Evolutionary conservation across 2,888 invertebrate genomes (phyloP).

Genomic region (Smittia sp.): DNA sequence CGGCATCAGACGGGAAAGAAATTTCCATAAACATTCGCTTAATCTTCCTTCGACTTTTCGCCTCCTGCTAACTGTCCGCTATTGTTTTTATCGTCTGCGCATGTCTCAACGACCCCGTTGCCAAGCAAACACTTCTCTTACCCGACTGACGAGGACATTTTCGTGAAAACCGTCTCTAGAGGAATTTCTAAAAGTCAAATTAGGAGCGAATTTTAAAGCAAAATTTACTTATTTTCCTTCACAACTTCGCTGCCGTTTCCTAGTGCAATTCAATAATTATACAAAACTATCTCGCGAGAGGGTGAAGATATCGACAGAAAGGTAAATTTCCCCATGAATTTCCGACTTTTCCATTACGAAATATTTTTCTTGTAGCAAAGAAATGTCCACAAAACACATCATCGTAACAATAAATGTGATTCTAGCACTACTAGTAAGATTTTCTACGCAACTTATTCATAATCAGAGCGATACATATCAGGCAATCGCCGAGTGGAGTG

Average conservation of each 20-base stretch:
- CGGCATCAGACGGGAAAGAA: not conserved
- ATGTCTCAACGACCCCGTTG: not conserved
- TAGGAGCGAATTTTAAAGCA: not conserved
- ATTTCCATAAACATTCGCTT: not conserved
- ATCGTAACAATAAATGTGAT: conserved; percentile 34
- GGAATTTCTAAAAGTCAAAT: not conserved
- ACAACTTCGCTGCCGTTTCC: not conserved
- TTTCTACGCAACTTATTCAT: conserved; percentile 37
- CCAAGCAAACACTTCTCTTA: conserved; percentile 2
- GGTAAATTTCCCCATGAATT: not conserved
- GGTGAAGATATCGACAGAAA: not conserved
- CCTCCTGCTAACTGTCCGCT: not conserved
- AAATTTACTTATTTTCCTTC: not conserved
- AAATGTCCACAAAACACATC: conserved; percentile 27
- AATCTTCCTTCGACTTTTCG: not conserved
- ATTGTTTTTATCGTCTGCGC: not conserved
- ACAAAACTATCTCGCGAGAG: not conserved
- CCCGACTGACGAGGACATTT: not conserved
- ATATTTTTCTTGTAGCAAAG: not conserved
- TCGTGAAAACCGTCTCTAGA: conserved; percentile 5
- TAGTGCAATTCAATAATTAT: conserved; percentile 7
- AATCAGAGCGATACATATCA: conserved; percentile 38
- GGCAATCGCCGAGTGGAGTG: not conserved
- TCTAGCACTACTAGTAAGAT: conserved; percentile 35
- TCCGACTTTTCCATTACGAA: not conserved